Conservation (phyloP, 2,113 vertebrate species). For the Ceuthmochares aereus region DNA sequence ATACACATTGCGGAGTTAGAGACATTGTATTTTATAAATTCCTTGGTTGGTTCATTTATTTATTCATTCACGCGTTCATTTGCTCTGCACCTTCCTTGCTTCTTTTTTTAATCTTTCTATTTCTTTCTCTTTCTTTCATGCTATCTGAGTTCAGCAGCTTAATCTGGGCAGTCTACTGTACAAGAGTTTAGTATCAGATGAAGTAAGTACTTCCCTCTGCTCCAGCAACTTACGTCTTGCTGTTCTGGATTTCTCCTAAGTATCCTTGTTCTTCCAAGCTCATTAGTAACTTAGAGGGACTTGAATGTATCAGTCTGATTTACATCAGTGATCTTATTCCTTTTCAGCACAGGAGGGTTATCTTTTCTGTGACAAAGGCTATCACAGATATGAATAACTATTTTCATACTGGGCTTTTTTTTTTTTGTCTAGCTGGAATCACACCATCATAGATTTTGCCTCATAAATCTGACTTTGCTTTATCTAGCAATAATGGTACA, state of each 20-base stretch:
- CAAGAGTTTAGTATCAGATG: constrained; percentile 29
- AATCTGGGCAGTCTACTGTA: neutral
- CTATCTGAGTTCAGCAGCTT: neutral
- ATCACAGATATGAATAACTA: constrained; percentile 63
- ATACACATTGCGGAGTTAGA: neutral
- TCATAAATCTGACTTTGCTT: constrained; percentile 48
- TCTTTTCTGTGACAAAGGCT: constrained; percentile 63
- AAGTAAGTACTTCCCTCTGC: constrained; percentile 48
- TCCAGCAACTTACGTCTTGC: constrained; percentile 40
- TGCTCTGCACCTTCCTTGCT: neutral
- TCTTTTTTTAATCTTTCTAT: neutral
- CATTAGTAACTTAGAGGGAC: constrained; percentile 57
- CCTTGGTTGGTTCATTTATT: neutral
- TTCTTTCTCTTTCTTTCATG: constrained; percentile 15
- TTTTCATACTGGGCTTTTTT: constrained; percentile 64
- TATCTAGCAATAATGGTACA: constrained; percentile 47
- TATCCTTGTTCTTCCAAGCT: constrained; percentile 62
- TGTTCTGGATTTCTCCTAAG: constrained; percentile 70
- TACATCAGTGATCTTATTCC: constrained; percentile 64
- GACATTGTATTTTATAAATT: neutral
- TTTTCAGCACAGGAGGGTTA: constrained; percentile 68
- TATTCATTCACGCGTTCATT: neutral
- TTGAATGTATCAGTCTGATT: constrained; percentile 59
- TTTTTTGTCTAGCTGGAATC: constrained; percentile 54
- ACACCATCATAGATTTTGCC: constrained; percentile 61